Percentiles rank a stretch among this genome's conserved stretches.
Evolutionary conservation across 2,888 invertebrate genomes (phyloP).

Genomic region (Pilophorus perplexus): DNA sequence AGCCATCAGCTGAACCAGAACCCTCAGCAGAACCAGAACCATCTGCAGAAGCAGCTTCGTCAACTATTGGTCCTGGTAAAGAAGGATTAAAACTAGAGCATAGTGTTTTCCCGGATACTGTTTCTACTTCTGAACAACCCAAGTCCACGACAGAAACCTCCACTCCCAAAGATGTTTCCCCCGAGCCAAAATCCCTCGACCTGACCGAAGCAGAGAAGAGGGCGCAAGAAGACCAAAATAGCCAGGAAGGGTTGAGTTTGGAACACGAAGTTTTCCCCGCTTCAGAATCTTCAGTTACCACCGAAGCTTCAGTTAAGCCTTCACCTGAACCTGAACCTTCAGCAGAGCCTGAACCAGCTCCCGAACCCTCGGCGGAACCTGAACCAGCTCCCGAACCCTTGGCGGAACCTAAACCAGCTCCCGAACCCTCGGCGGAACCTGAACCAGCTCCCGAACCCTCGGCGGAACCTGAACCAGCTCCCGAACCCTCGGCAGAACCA

Average conservation of each 20-base stretch:
- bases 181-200: slow-evolving; percentile 25
- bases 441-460: slow-evolving; percentile 46
- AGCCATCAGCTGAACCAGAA: slow-evolving; percentile 47
- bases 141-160: slow-evolving; percentile 48
- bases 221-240: too few relatives aligned
- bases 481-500: slow-evolving; percentile 46
- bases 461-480: slow-evolving; percentile 42
- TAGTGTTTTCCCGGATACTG: too few relatives aligned
- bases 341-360: slow-evolving; percentile 41
- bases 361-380: slow-evolving; percentile 45
- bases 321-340: slow-evolving; percentile 47
- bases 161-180: slow-evolving; percentile 45
- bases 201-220: too few relatives aligned
- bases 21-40: slow-evolving; percentile 47
- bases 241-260: slow-evolving; percentile 46
- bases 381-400: slow-evolving; percentile 47
- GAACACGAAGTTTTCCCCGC: slow-evolving; percentile 48
- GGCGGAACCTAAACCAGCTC: slow-evolving; percentile 41
- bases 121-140: slow-evolving; percentile 47
- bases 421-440: slow-evolving; percentile 42
- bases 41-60: slow-evolving; percentile 49
- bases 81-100: too few relatives aligned
- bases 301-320: slow-evolving; percentile 45
- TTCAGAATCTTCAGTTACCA: slow-evolving; percentile 43
- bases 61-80: slow-evolving; percentile 49